phyloP scores from a whole-genome alignment of 2,888 invertebrate species.

The Nymphalis urticae region DNA sequence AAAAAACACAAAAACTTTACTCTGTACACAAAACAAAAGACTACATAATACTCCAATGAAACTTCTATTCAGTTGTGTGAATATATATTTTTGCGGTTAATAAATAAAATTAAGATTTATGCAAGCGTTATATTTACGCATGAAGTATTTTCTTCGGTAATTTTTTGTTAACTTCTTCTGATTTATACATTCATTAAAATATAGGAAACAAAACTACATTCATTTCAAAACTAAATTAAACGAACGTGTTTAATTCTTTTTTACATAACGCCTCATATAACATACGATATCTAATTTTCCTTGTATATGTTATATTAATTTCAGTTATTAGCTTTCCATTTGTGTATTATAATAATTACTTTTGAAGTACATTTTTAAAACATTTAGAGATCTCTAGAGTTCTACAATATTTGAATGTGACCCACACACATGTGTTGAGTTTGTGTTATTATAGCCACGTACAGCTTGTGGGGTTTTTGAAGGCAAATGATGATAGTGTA shows the following conservation, averaged over 20 bases:
- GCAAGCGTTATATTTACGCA: constrained; percentile 19
- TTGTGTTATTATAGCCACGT: too few species aligned
- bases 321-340: not conserved
- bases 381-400: too few species aligned
- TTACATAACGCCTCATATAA: constrained; percentile 4
- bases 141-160: constrained; percentile 17
- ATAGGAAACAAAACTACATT: not conserved
- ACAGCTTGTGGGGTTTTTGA: too few species aligned
- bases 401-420: too few species aligned
- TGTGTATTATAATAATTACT: too few species aligned
- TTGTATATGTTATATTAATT: not conserved
- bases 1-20: too few species aligned
- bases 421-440: too few species aligned
- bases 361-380: too few species aligned
- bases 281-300: not conserved
- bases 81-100: constrained; percentile 7
- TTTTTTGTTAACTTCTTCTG: constrained; percentile 10
- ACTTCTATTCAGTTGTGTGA: not conserved
- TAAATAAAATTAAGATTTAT: constrained; percentile 20
- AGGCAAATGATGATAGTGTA: too few species aligned
- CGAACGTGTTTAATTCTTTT: not conserved
- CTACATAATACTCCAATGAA: not conserved
- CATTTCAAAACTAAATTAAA: constrained; percentile 3
- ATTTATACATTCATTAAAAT: constrained; percentile 7
- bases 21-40: not conserved